Percentiles rank a stretch among this genome's conserved stretches.
These are phyloP conservation scores for Ciconia stormi DNA, from an alignment of 2,113 vertebrate species.

Conservation along the genomic window DNA sequence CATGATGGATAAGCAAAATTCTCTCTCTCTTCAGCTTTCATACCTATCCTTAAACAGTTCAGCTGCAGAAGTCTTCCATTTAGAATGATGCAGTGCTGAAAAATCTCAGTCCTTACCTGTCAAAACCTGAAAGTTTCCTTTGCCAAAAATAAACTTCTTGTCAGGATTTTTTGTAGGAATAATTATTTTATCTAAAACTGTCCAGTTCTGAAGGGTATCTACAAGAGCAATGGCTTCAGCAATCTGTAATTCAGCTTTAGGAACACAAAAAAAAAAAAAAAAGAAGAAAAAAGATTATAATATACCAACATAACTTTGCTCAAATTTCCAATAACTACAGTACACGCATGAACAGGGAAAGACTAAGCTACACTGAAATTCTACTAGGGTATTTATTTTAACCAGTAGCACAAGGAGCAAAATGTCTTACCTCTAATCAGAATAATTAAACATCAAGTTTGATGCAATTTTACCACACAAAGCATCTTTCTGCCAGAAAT, in stretches of 20 bases:
- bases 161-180: constrained; percentile 85
- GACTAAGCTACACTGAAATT: not conserved
- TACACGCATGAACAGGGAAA: not conserved
- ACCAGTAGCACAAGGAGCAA: not conserved
- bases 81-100: not conserved
- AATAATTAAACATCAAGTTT: not conserved
- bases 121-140: constrained; percentile 84
- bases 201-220: constrained; percentile 86
- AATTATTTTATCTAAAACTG: constrained; percentile 80
- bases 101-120: constrained; percentile 78
- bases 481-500: not conserved
- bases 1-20: not conserved
- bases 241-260: constrained; percentile 85
- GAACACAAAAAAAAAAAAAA: not conserved
- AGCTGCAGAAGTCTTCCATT: not conserved
- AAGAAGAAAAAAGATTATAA: not conserved
- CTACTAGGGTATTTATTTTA: not conserved
- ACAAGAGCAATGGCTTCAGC: constrained; percentile 87
- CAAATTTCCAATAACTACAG: not conserved
- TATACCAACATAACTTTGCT: not conserved
- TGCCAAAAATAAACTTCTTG: constrained; percentile 85
- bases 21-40: not conserved
- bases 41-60: not conserved
- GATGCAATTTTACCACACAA: not conserved
- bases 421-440: not conserved